These are phyloP conservation scores for Epizoanthus rinbou DNA, from an alignment of 92 coral and sea anemone genomes.

Conservation along the genomic window DNA sequence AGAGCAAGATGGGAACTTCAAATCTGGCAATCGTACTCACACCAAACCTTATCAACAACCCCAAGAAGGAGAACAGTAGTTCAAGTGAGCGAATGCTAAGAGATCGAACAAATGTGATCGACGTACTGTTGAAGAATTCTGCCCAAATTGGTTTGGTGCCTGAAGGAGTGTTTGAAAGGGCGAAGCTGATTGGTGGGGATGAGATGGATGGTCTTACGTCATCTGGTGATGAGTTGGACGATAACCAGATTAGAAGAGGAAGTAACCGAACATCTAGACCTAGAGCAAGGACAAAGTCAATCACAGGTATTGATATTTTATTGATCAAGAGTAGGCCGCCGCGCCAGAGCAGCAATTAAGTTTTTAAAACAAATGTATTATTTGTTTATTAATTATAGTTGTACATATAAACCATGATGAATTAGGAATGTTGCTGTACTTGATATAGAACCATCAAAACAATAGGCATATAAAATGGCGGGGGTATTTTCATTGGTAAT, in stretches of 20 bases:
- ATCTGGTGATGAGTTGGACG: constrained; percentile 96
- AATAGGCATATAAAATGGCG: no score
- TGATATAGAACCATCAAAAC: no score
- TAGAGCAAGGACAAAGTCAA: constrained; percentile 86
- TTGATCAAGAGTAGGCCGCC: no score
- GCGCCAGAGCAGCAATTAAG: not conserved
- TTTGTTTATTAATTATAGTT: not conserved
- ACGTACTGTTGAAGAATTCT: constrained; percentile 81
- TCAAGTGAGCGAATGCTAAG: constrained; percentile 81
- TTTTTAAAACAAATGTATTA: not conserved
- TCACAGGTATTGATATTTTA: constrained; percentile 65
- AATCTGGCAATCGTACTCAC: constrained; percentile 94
- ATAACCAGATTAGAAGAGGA: constrained; percentile 52
- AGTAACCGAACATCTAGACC: constrained; percentile 63
- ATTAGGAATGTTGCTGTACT: no score
- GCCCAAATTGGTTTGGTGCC: constrained; percentile 85
- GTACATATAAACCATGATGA: no score
- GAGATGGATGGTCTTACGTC: constrained; percentile 81
- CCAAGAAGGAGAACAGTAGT: constrained; percentile 79
- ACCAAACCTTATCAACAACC: constrained; percentile 86
- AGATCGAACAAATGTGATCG: constrained; percentile 86
- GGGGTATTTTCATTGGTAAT: no score
- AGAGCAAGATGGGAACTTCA: constrained; percentile 92
- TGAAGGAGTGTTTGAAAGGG: constrained; percentile 81
- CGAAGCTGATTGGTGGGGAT: constrained; percentile 77